Base-by-base conservation (phyloP, 2,797 vertebrate genomes). In the Denticeps clupeoides region DNA sequence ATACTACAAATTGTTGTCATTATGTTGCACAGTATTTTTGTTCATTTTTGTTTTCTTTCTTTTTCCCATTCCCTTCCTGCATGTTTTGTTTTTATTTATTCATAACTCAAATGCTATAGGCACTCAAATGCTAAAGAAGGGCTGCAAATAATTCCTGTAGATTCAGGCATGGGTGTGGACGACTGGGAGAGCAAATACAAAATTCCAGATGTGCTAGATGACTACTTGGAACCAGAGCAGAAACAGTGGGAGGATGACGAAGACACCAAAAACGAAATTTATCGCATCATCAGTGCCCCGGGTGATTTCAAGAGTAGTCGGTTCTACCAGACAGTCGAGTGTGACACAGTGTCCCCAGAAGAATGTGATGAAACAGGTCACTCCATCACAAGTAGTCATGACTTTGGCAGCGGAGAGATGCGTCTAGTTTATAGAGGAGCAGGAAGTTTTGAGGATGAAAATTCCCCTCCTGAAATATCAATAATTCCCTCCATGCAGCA, bases 131-230 rank as follows among this genome's bases (percentile, higher is more conserved):
- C 62, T 61, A 74, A 67, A 28, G 58, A 52, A 22, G 79, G 67
- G 64, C 75, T 88, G 64, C 82, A 76, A 70, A 91, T 92, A 59
- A 80, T 91, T 64, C 88, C 89, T 15, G 84, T 87, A 62, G 83
- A 90, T 67, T 84, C 75, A 16, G 85, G 88, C 59, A 81, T 83
- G 82, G 84, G 85, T 53, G 84, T 79, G 64, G 87, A 93, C 61
- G 82, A 91, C 10, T 87, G 83, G 80, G 86, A 89, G 60, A 78
- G 56, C 59, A 81, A 84, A 70, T 89, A 83, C 66, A 86, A 89
- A 67, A 70, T 84, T 22, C 66, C 82, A 67, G 78, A 87, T 7
- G 62, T 89, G 46, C 71, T 90, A 71, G 89, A 93, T 49, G 85
- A 89, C 45, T 89, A 88, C 68, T 68, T 95, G 70, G 85, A 89